Base-by-base conservation (phyloP, 2,888 invertebrate species). In the Euzetes globulus region DNA sequence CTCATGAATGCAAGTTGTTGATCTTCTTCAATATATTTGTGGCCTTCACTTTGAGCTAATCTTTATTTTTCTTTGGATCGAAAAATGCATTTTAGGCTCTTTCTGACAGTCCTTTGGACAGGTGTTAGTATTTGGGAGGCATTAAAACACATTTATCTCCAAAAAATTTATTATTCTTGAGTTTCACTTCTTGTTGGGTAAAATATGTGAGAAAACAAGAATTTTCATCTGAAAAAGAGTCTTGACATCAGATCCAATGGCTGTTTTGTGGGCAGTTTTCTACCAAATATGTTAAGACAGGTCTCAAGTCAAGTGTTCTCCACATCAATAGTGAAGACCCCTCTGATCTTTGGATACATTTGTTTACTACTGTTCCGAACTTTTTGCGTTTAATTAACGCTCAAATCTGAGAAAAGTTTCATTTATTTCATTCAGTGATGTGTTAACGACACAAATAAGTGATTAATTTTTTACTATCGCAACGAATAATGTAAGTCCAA, bases 261-360 rank as follows among this genome's bases (percentile, higher is more conserved):
- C 55, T 55, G 22, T 55, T 55, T n/a, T 1, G 63, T 33, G 63
- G 63, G 63, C 63, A 29, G 33, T 63, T 63, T 33, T 9, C n/a
- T 29, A 17, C 63, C 63, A 29, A 55, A 55, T 55, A 55, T 55
- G 55, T 55, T 52, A 55, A 55, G 55, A 22, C 55, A 52, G 52
- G 52, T 52, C 52, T 52, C 1, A 19, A 19, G 33, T 33, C 33
- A 52, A 19, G 52, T 52, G 52, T 19, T 52, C 1, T 47, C 1
- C 7, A 19, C 19, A n/a, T 47, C n/a, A 47, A 47, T 52, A 52
- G 17, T 52, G 19, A 4, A 7, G 4, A n/a, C 19, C 19, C 7
- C 17, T 17, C n/a, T 19, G 19, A 52, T 19, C 22, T 22, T 55
- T 19, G 55, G 22, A 13, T 25, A 25, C 3, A 22, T 55, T 55